Evolutionary conservation across 1,140 invertebrate genomes (phyloP).

Genomic region (Zaprionus gabonicus): DNA sequence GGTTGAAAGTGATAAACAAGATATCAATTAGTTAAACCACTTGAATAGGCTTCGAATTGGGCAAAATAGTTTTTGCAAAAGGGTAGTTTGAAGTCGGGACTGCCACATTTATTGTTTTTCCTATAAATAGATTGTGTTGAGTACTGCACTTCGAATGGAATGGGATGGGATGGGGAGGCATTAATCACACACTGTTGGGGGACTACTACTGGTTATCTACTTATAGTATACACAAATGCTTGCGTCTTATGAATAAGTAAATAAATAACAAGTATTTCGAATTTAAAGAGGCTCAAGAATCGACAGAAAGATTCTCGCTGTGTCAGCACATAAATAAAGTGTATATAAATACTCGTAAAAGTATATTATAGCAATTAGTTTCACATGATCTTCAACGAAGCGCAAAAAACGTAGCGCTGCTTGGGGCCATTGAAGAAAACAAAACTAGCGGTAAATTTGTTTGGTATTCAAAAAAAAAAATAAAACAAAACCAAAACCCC

Average conservation of each 20-base stretch:
- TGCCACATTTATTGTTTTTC: not conserved
- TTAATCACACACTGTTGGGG: slow-evolving; percentile 5
- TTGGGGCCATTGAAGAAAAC: not conserved
- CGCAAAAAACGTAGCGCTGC: not conserved
- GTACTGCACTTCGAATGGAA: not conserved
- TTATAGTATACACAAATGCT: not conserved
- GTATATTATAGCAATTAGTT: slow-evolving; percentile 4
- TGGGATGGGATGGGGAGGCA: not conserved
- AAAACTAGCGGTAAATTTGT: not conserved
- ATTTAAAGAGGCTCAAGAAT: not conserved
- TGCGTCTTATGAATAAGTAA: not conserved
- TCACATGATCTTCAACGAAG: not conserved
- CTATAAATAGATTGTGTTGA: slow-evolving; percentile 4
- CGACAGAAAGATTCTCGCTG: not conserved
- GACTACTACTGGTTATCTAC: slow-evolving; percentile 1
- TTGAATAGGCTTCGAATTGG: not conserved
- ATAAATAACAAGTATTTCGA: slow-evolving; percentile 9
- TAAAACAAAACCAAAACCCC: not conserved
- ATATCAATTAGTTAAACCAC: slow-evolving; percentile 19
- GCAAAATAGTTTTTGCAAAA: not conserved
- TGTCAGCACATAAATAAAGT: not conserved
- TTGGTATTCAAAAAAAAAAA: not conserved
- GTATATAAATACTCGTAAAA: not conserved
- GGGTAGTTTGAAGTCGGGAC: not conserved
- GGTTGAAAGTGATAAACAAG: slow-evolving; percentile 17